A percentile compares a stretch with the other conserved stretches of the same genome.
These are phyloP conservation scores for Serrognathus titanus DNA, from an alignment of 2,888 invertebrate species.

Conservation along the genomic window DNA sequence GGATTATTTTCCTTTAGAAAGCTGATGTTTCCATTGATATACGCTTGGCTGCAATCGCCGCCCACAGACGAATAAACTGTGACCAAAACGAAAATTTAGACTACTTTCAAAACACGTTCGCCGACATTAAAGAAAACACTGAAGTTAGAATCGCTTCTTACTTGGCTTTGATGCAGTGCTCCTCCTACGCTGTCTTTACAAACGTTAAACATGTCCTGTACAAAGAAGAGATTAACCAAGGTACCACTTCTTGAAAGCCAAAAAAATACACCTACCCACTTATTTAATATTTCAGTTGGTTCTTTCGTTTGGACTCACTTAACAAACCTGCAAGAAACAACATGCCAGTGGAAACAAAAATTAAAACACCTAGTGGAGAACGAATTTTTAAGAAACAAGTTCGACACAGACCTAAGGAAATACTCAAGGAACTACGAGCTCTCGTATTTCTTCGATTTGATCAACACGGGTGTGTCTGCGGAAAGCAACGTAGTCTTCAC, in stretches of 20 bases:
- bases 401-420: constrained; percentile 59
- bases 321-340: constrained; percentile 58
- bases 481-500: constrained; percentile 59
- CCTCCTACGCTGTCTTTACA: constrained; percentile 53
- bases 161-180: constrained; percentile 60
- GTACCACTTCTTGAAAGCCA: constrained; percentile 33
- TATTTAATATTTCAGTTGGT: constrained; percentile 49
- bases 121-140: constrained; percentile 52
- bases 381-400: constrained; percentile 57
- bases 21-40: constrained; percentile 51
- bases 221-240: constrained; percentile 58
- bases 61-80: constrained; percentile 53
- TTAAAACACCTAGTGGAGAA: constrained; percentile 59
- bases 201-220: constrained; percentile 51
- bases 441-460: constrained; percentile 57
- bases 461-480: constrained; percentile 55
- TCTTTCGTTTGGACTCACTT: constrained; percentile 69
- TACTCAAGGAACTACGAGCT: constrained; percentile 65
- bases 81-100: constrained; percentile 43
- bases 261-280: neutral
- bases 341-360: constrained; percentile 55
- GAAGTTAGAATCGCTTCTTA: constrained; percentile 64
- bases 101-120: constrained; percentile 49
- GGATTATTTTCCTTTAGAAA: neutral
- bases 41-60: constrained; percentile 58